Evolutionary conservation across 2,888 invertebrate species (phyloP), one percentile per base, ranked within the genome.

Genomic region (Rambutsinella grinnellia): DNA sequence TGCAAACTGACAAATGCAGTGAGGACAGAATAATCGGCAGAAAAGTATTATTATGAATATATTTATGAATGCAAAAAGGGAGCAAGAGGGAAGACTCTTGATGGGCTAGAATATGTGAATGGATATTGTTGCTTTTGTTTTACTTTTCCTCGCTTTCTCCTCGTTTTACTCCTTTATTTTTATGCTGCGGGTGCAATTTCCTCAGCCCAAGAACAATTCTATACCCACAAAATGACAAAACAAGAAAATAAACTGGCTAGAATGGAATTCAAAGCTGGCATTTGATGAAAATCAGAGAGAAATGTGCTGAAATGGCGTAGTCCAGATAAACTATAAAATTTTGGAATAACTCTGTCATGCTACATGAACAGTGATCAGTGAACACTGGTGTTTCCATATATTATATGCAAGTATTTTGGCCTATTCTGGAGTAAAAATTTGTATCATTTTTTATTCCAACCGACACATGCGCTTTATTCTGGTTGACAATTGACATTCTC

Each of bases 281-380:
- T 63, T 56, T 36, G n/a, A 62, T 57, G 63, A 49, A 71, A 70
- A 70, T 62, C 53, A 61, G 27, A 70, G n/a, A n/a, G 44, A 61
- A 62, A 70, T 54, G 54, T 56, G 70, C 54, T 62, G 62, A 70
- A 60, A 61, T n/a, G 51, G 51, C 28, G 51, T 17, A 36, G 68
- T 49, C 17, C 26, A 36, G 19, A 58, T n/a, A n/a, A n/a, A n/a
- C n/a, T n/a, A n/a, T 36, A 13, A 49, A 49, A 49, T 5, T 49
- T 21, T 23, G 54, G n/a, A 54, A 23, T 21, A n/a, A n/a, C n/a
- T n/a, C n/a, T n/a, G n/a, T n/a, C n/a, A n/a, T 36, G 36, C 36
- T 36, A 13, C 36, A 36, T 36, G 19, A 15, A 49, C 19, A 44
- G 49, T 49, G 49, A 3, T 5, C 15, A n/a, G 19, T 49, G 49